Evolutionary conservation across 1,140 invertebrate genomes (phyloP), one percentile per base, ranked within the genome.

Genomic region (Drosophila micromelanica): DNA sequence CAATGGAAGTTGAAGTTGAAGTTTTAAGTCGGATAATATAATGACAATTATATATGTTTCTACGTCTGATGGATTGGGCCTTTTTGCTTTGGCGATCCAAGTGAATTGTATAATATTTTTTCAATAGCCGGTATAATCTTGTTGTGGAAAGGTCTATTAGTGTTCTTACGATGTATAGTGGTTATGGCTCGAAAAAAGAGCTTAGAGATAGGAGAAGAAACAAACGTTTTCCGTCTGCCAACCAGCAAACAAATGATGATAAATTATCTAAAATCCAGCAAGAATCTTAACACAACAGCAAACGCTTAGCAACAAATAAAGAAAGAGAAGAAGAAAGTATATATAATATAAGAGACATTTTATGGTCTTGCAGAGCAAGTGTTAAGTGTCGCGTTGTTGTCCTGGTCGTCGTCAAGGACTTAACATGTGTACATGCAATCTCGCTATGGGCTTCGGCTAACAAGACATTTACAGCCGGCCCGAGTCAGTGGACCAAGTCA

Each of bases 331-430:
- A 8, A 13, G 12, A 40, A 9, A 30, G 11, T 43, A 30, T 27
- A 52, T 40, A 27, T n/a, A 46, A 43, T 43, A 15, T n/a, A 27
- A 56, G 38, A 56, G n/a, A 27, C 40, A 67, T 60, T 68, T 68
- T 68, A 68, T 73, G 63, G 30, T 46, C 35, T 12, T 12, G 9
- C 23, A 42, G 46, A 72, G 63, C 70, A 68, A 73, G 63, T 73
- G 71, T 69, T 73, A 69, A 69, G 57, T 69, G 56, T 68, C 42
- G 27, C 38, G 63, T 42, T 40, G 48, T 15, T 43, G 43, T 52
- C 15, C 13, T 51, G 55, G 38, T 43, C 55, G 48, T 32, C 15
- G 38, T 37, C 56, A 61, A 69, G 65, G 42, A 70, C 60, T 38
- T 56, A 42, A 56, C 51, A 71, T 71, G 68, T 64, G 51, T 64